phyloP scores from a whole-genome alignment of 2,113 vertebrate species.

The Lepus americanus region DNA sequence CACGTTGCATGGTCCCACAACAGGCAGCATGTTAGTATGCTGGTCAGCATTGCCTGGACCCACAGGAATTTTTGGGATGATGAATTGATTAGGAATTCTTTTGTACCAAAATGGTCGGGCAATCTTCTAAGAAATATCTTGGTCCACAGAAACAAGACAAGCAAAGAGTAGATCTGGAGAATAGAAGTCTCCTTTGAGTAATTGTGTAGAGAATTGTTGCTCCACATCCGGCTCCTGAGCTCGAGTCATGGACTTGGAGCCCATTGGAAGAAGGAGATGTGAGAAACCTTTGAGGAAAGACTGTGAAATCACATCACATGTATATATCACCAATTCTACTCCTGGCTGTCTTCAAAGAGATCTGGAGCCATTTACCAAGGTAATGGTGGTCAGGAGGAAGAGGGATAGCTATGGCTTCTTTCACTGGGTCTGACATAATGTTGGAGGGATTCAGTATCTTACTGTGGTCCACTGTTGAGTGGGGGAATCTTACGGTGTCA shows the following conservation, averaged over 20 bases:
- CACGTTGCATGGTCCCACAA: not conserved
- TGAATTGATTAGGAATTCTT: not conserved
- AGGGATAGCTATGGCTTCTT: not conserved
- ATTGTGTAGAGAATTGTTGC: not conserved
- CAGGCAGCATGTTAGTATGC: not conserved
- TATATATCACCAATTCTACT: not conserved
- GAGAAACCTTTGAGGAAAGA: not conserved
- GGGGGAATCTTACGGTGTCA: not conserved
- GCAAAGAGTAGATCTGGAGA: not conserved
- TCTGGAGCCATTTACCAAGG: not conserved
- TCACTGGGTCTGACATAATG: not conserved
- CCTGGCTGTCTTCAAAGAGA: not conserved
- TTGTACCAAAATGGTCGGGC: not conserved
- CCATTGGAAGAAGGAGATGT: not conserved
- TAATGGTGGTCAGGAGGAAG: not conserved
- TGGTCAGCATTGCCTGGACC: not conserved
- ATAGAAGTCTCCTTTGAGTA: not conserved
- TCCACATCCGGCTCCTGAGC: not conserved
- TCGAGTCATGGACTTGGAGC: not conserved
- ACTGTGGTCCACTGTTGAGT: not conserved
- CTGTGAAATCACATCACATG: not conserved
- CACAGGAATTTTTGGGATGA: not conserved
- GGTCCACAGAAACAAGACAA: slow-evolving; percentile 23
- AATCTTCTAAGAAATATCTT: slow-evolving; percentile 52
- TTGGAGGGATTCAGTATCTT: not conserved